Evolutionary conservation across 2,113 vertebrate species (phyloP), one percentile per base, ranked within the genome.

Genomic region (Lichenostomus cassidix): DNA sequence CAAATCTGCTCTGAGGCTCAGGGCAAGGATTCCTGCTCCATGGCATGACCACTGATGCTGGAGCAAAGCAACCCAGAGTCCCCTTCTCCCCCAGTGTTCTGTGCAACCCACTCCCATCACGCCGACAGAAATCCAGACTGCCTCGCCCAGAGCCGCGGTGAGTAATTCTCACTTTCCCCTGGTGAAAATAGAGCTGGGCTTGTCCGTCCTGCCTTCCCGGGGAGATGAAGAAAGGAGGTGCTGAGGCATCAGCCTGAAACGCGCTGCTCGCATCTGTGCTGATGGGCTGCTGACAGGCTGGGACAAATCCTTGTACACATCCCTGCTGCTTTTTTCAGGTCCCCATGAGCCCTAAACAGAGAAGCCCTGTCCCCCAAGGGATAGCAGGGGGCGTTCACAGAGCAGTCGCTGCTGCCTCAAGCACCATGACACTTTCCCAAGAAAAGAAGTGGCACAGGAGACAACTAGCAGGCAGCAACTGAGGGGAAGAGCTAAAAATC

Each of bases 81-180:
- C 24, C 7, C 29, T 47, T 77, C 63, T 80, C 37, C 37, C 39
- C 33, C 29, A 12, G 4, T 4, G 22, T 2, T 78, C 53, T 39
- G 27, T 42, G 6, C 5, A 95, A 23, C 82, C 53, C 47, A 73
- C 59, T 81, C 69, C 65, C 56, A 12, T 64, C 80, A 79, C 0
- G 1, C 22, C 0, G 0, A 46, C 55, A 58, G 33, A 85, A 63
- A 95, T 6, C 20, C 74, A 76, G 91, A 41, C 35, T 9, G 76
- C 80, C 35, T 73, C 1, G 2, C 2, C 4, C 39, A 2, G 78
- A 10, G 59, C 83, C 42, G 23, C 1, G 1, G 55, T 83, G 73
- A 91, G 81, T 79, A 94, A 94, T 94, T 97, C 94, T 94, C 92
- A 91, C 91, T 75, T 92, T 53, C 42, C 35, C 52, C 69, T 44